A percentile compares a stretch with the other conserved stretches of the same genome.
Evolutionary conservation across 2,888 invertebrate genomes (phyloP).

Genomic region (Drosophila mercatorum): DNA sequence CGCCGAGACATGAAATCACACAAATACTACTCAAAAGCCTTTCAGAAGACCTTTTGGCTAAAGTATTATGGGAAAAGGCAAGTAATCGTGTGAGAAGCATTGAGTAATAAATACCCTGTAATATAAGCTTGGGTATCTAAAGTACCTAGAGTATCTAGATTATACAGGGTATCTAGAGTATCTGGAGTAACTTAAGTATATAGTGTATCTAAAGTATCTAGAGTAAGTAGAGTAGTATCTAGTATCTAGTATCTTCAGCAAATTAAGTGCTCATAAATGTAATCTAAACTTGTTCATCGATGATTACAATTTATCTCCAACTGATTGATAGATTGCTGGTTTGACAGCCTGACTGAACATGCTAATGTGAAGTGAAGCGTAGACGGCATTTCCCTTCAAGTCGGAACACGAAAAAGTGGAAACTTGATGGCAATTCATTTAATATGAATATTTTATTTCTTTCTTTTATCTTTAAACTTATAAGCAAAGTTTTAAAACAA

Average conservation of each 20-base stretch:
- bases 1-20: not conserved
- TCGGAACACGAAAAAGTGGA: not conserved
- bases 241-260: not conserved
- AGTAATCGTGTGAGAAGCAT: constrained; percentile 3
- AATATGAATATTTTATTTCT: not conserved
- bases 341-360: not conserved
- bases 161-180: no score
- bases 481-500: no score
- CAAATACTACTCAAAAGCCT: constrained; percentile 4
- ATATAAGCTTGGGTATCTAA: not conserved
- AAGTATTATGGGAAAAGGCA: constrained; percentile 13
- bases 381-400: not conserved
- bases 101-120: not conserved
- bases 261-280: not conserved
- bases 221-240: no score
- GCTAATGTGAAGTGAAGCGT: not conserved
- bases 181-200: not conserved
- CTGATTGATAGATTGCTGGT: not conserved
- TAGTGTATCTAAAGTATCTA: no score
- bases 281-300: not conserved
- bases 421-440: not conserved
- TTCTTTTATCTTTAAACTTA: not conserved
- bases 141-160: not conserved
- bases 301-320: not conserved
- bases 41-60: not conserved